phyloP scores from a whole-genome alignment of 1,140 invertebrate genomes.

The Dendroctonus valens region DNA sequence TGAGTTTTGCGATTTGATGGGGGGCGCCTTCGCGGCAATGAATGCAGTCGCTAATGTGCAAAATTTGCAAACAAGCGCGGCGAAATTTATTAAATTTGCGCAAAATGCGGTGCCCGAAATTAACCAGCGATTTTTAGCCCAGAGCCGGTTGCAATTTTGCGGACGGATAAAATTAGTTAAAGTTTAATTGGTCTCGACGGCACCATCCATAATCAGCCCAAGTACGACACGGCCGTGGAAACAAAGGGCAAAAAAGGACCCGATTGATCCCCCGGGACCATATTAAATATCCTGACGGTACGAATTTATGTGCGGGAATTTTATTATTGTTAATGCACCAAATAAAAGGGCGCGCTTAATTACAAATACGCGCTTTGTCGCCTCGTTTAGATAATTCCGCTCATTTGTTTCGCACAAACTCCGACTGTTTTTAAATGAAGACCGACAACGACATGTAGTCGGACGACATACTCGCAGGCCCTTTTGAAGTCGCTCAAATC shows the following conservation, averaged over 20 bases:
- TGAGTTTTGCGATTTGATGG: conserved; percentile 15
- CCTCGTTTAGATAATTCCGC: conserved; percentile 7
- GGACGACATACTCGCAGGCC: background rate
- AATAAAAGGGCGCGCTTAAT: conserved; percentile 17
- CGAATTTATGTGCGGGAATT: conserved; percentile 21
- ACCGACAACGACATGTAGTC: background rate
- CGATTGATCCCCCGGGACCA: conserved; percentile 33
- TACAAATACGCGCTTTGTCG: conserved; percentile 7
- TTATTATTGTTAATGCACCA: conserved; percentile 12
- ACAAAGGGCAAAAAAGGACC: conserved; percentile 24
- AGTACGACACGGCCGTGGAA: conserved; percentile 23
- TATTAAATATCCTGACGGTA: conserved; percentile 32
- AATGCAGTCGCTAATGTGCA: conserved; percentile 13
- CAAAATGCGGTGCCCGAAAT: conserved; percentile 20
- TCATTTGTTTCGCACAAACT: conserved; percentile 9
- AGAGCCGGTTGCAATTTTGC: conserved; percentile 27
- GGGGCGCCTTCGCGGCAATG: background rate
- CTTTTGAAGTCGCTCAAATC: conserved; percentile 25
- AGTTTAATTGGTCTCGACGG: conserved; percentile 41
- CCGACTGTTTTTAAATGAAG: background rate
- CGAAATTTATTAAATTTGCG: conserved; percentile 26
- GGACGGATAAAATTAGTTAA: conserved; percentile 42
- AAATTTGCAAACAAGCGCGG: conserved; percentile 11
- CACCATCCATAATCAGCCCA: conserved; percentile 37
- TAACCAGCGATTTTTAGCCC: conserved; percentile 28